These are phyloP conservation scores for Troglohyphantes excavatus DNA, from an alignment of 2,888 invertebrate species.

Conservation along the genomic window DNA sequence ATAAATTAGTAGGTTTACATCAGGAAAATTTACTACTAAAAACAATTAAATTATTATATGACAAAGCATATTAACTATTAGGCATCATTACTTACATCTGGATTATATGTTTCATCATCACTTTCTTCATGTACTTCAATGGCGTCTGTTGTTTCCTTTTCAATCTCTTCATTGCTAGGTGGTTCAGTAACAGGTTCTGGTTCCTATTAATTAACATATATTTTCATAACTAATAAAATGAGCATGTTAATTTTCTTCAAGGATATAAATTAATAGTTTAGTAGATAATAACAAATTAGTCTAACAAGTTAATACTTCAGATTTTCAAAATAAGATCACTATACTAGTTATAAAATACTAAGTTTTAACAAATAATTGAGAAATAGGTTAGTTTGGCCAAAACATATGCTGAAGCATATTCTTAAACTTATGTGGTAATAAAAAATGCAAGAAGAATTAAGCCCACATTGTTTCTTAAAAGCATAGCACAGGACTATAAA, in stretches of 20 bases:
- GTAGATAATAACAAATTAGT: not conserved
- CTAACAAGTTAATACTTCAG: not conserved
- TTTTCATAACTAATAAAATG: no score
- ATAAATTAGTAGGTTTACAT: no score
- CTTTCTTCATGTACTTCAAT: slow-evolving; percentile 38
- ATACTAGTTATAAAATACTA: no score
- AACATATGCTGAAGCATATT: not conserved
- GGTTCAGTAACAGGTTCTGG: slow-evolving; percentile 28
- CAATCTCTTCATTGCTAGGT: not conserved
- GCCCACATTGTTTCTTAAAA: no score
- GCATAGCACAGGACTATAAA: no score
- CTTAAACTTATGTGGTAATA: no score
- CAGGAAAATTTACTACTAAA: no score
- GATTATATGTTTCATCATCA: slow-evolving; percentile 68
- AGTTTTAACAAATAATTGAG: not conserved
- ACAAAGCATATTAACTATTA: not conserved
- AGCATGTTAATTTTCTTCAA: no score
- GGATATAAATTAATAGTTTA: no score
- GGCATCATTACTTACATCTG: slow-evolving; percentile 20
- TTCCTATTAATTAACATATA: slow-evolving; percentile 12
- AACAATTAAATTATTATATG: not conserved
- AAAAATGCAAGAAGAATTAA: no score
- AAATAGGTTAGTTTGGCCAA: not conserved
- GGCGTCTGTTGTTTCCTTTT: slow-evolving; percentile 16
- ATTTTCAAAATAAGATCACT: no score